Evolutionary conservation across 35 echinoderm and acorn worm species (phyloP).

Genomic region (Lytechinus variegatus): DNA sequence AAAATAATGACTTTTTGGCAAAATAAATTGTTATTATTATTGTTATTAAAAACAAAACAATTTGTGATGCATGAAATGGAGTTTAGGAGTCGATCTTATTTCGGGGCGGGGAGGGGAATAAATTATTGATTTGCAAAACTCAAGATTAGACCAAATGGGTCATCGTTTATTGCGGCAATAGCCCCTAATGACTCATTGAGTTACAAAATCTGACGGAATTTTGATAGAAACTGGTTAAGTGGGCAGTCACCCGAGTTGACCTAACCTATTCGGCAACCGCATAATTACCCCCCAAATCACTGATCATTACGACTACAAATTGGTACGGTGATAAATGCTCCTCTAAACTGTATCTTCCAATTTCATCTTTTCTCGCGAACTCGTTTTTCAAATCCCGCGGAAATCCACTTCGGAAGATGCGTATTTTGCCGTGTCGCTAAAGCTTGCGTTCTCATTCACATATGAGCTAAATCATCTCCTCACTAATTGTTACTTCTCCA

Average conservation of each 20-base stretch:
- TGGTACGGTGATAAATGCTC: conserved; percentile 10
- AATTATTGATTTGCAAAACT: neutral
- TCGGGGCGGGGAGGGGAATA: neutral
- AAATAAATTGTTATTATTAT: too few relatives aligned
- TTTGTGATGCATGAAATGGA: too few relatives aligned
- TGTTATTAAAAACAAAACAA: too few relatives aligned
- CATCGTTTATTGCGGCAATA: neutral
- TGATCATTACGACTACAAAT: neutral
- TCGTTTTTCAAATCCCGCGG: neutral
- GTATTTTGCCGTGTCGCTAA: neutral
- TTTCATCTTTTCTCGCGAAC: conserved; percentile 18
- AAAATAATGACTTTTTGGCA: too few relatives aligned
- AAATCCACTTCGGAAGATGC: neutral
- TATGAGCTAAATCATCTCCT: neutral
- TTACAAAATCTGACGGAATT: neutral
- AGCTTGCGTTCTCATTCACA: neutral
- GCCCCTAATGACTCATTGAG: neutral
- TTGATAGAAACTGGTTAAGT: neutral
- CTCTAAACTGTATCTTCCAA: neutral
- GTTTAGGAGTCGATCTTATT: too few relatives aligned
- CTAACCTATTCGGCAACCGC: neutral
- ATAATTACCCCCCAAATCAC: neutral
- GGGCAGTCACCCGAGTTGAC: neutral
- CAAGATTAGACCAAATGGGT: neutral
- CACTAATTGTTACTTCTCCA: neutral